Conservation (phyloP, 2,888 invertebrate species). For the Thera britannica region DNA sequence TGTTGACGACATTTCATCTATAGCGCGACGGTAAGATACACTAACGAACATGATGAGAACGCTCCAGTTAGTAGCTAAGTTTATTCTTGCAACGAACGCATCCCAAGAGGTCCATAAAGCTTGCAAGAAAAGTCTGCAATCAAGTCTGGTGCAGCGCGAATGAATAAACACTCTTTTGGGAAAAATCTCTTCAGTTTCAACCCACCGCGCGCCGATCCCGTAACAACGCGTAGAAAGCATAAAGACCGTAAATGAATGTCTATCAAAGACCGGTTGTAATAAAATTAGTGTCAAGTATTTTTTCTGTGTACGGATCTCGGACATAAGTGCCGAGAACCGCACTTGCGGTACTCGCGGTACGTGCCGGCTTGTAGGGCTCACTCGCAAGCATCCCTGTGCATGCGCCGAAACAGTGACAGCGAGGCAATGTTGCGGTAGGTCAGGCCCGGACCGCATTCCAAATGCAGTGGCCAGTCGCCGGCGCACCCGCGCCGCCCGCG, state of each 20-base stretch:
- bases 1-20: slow-evolving; percentile 11
- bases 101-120: slow-evolving; percentile 39
- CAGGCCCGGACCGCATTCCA: slow-evolving; percentile 72
- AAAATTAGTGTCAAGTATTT: slow-evolving; percentile 41
- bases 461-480: slow-evolving; percentile 56
- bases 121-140: slow-evolving; percentile 41
- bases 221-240: too few species aligned
- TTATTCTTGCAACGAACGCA: slow-evolving; percentile 21
- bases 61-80: slow-evolving; percentile 12
- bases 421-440: slow-evolving; percentile 69
- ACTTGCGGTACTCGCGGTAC: slow-evolving; percentile 38
- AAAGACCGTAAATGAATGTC: slow-evolving; percentile 36
- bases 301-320: slow-evolving; percentile 43
- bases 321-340: slow-evolving; percentile 36
- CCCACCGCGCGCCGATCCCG: slow-evolving; percentile 12
- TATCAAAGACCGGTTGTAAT: slow-evolving; percentile 41
- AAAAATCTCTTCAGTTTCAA: slow-evolving; percentile 33
- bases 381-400: slow-evolving; percentile 37
- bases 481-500: slow-evolving; percentile 53
- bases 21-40: slow-evolving; percentile 7
- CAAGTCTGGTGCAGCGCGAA: slow-evolving; percentile 40
- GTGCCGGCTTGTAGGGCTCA: slow-evolving; percentile 26
- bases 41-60: slow-evolving; percentile 16
- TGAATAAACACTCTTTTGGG: slow-evolving; percentile 42
- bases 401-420: slow-evolving; percentile 74